Percentiles rank a stretch among this genome's conserved stretches.
Conservation (phyloP, 2,113 vertebrate species). For the Plotosus lineatus region DNA sequence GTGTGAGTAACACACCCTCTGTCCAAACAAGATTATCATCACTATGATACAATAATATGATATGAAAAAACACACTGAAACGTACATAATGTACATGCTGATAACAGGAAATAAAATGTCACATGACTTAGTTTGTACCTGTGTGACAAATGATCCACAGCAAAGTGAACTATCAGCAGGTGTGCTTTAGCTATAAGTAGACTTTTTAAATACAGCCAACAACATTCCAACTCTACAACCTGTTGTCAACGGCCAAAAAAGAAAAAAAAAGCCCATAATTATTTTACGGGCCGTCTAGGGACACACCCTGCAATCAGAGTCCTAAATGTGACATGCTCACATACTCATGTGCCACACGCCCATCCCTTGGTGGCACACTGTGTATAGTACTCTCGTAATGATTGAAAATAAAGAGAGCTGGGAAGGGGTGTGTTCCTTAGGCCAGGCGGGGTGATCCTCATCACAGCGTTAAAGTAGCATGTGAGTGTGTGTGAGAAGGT, state of each 20-base stretch:
- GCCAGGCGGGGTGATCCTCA: background rate
- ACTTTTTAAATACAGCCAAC: background rate
- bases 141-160: background rate
- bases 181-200: background rate
- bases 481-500: background rate
- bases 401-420: background rate
- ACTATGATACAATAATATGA: background rate
- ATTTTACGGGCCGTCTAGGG: background rate
- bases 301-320: background rate
- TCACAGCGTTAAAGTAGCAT: constrained; percentile 5
- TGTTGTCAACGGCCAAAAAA: background rate
- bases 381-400: background rate
- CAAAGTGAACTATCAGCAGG: background rate
- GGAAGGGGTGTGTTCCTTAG: background rate
- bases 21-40: constrained; percentile 20
- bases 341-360: background rate
- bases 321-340: background rate
- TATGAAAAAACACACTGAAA: background rate
- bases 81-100: background rate
- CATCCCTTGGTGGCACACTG: background rate
- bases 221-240: background rate
- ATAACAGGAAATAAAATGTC: background rate
- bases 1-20: constrained; percentile 31
- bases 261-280: background rate
- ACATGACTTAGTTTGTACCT: no score